These are phyloP conservation scores for Melinaea marsaeus DNA, from an alignment of 2,888 invertebrate genomes.

Conservation along the genomic window DNA sequence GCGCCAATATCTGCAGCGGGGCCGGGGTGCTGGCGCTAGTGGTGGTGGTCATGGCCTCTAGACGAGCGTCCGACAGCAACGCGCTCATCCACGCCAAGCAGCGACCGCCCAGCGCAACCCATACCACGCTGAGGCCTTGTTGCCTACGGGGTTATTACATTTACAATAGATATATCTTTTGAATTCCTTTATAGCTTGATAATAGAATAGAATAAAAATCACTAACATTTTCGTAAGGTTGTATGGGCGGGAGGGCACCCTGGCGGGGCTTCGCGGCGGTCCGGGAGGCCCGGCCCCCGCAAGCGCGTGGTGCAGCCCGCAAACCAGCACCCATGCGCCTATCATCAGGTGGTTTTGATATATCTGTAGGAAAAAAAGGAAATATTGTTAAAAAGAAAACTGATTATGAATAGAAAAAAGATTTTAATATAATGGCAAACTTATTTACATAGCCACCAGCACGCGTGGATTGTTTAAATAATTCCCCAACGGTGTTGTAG, in stretches of 20 bases:
- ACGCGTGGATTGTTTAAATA: slow-evolving; percentile 90
- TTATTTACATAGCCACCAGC: slow-evolving; percentile 89
- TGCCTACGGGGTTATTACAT: slow-evolving; percentile 71
- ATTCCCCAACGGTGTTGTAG: slow-evolving; percentile 87
- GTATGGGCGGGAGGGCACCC: slow-evolving; percentile 61
- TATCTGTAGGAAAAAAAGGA: slow-evolving; percentile 68
- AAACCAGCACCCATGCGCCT: slow-evolving; percentile 91
- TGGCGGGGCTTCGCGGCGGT: slow-evolving; percentile 65
- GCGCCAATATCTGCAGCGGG: slow-evolving; percentile 80
- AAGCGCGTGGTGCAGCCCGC: slow-evolving; percentile 90
- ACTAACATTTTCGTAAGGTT: slow-evolving; percentile 71
- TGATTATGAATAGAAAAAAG: slow-evolving; percentile 7
- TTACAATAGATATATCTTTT: neutral
- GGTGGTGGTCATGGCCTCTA: slow-evolving; percentile 77
- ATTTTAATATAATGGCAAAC: neutral
- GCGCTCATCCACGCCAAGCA: slow-evolving; percentile 87
- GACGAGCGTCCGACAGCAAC: slow-evolving; percentile 85
- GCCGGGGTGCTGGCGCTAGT: slow-evolving; percentile 61
- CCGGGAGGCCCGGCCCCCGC: slow-evolving; percentile 82
- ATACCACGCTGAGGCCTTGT: slow-evolving; percentile 92
- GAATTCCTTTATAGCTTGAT: neutral
- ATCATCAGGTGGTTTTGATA: slow-evolving; percentile 94
- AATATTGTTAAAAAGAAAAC: neutral
- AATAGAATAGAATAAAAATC: neutral
- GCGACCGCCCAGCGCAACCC: slow-evolving; percentile 92